Evolutionary conservation across 2,113 vertebrate species (phyloP), one percentile per base, ranked within the genome.

Genomic region (Sceloporus undulatus): DNA sequence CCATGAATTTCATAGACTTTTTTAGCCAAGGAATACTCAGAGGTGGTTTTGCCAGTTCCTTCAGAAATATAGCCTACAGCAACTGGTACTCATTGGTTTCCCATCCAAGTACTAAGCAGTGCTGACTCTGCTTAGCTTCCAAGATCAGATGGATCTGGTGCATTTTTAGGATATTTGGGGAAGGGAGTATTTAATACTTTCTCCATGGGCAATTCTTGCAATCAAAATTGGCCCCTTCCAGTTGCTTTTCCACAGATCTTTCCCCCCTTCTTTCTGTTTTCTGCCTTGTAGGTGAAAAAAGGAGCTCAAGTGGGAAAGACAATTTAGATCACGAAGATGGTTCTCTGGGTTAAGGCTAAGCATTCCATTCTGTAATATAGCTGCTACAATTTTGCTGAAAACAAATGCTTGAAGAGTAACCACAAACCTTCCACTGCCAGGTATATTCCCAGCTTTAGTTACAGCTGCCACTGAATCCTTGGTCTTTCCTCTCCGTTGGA

Each of bases 381-480:
- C 52, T 40, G 25, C 5, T 76, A 38, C 40, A n/a, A 77, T 79
- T 62, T 18, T 42, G 40, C 38, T 65, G 29, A 27, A 85, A 68
- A 76, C 14, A 40, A 68, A 85, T 0, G 21, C 1, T n/a, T 9
- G 25, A 9, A 48, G 2, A 66, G 40, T 65, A 25, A 42, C 68
- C 27, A 78, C 38, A 65, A 40, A 66, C 10, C 19, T 76, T 40
- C n/a, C 23, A 59, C 5, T 29, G 23, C 23, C 18, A 81, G n/a
- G 52, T 75, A 1, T 59, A 25, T 21, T 59, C 59, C n/a, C 34
- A 25, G 8, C 0, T 0, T 82, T 70, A 86, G 70, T 54, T 59
- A 42, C 75, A 48, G 4, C 34, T 40, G 86, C 14, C 0, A 0
- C 34, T 0, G 0, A 52, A n/a, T 82, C 73, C 74, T 62, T 9